Base-by-base conservation (phyloP, 2,113 vertebrate genomes). In the Lontra canadensis region DNA sequence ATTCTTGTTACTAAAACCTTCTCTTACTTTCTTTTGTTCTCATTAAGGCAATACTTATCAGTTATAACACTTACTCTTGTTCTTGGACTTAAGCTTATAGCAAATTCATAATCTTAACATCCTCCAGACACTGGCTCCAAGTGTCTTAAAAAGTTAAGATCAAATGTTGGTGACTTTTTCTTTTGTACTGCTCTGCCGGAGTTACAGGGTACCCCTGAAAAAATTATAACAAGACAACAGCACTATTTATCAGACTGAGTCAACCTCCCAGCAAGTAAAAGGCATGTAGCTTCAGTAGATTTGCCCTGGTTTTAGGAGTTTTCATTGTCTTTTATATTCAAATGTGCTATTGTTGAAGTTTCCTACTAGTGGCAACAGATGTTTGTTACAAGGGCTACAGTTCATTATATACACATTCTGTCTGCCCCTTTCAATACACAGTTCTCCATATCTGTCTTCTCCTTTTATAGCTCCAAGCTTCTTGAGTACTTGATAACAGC, bases 201-300 rank as follows among this genome's bases (percentile, higher is more conserved):
- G 84, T 95, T 81, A 65, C n/a, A 31, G 17, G 36, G 15, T 52
- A 55, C 10, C 26, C 25, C 74, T 78, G 79, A 80, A 96, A 73
- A 96, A 97, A 93, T 79, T 80, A 88, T 73, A 84, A 90, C 52
- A 90, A 88, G 88, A 5, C 61, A 65, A 29, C 69, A 47, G 21
- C 49, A 61, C 78, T 49, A 15, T 92, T 89, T 69, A 73, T 91
- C 82, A 73, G 65, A 73, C 55, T 31, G 57, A 42, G 14, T 76
- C 55, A 94, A 20, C 71, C 73, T 81, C 39, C 9, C 49, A 89
- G 52, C 39, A 49, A 42, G 31, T 82, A 82, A 63, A 44, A 84
- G 31, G 55, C 86, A 1, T 49, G 21, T 21, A 71, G 21, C 59
- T 26, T 21, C 29, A 21, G 31, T 59, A 49, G 71, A 82, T 86